phyloP scores from a whole-genome alignment of 2,113 vertebrate genomes.

The Phasianus colchicus region DNA sequence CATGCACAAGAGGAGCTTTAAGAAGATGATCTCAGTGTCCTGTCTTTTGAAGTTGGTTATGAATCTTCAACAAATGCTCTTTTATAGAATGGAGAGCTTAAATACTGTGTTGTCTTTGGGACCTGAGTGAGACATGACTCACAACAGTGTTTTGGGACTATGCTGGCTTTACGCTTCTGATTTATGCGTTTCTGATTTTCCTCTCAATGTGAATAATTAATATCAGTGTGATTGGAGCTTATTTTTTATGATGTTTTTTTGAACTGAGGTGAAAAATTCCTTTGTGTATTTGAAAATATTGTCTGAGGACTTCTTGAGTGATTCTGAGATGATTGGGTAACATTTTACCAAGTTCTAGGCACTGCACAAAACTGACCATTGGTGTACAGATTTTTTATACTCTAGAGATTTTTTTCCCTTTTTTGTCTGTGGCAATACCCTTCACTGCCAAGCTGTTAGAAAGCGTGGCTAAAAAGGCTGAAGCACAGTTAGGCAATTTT shows the following conservation, averaged over 20 bases:
- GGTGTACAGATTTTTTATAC: neutral
- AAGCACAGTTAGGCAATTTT: neutral
- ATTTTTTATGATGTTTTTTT: constrained; percentile 4
- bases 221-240: neutral
- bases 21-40: neutral
- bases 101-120: neutral
- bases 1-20: neutral
- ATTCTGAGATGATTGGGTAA: neutral
- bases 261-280: neutral
- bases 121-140: neutral
- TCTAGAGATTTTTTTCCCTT: neutral
- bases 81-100: neutral
- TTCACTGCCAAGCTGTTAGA: neutral
- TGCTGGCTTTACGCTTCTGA: neutral
- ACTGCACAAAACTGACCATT: neutral
- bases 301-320: neutral
- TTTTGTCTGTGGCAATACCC: neutral
- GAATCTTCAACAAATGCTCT: neutral
- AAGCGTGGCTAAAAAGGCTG: neutral
- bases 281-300: neutral
- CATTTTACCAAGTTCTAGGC: neutral
- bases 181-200: constrained; percentile 1
- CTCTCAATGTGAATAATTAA: constrained; percentile 1
- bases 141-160: neutral
- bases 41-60: neutral